phyloP scores from a whole-genome alignment of 2,797 vertebrate genomes.

The Phataginus tetradactyla region DNA sequence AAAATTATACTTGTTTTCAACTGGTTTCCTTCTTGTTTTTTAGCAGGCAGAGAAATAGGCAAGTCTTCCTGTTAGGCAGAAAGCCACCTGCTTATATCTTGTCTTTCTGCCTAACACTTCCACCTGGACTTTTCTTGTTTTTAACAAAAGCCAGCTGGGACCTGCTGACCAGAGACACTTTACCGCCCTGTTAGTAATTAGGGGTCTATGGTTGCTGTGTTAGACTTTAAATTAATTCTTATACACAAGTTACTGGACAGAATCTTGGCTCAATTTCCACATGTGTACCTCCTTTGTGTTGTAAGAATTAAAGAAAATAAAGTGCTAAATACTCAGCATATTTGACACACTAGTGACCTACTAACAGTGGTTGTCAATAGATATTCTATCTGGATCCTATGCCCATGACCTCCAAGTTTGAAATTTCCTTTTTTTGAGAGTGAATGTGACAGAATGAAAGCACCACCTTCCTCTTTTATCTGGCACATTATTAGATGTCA shows the following conservation, averaged over 20 bases:
- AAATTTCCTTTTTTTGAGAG: not conserved
- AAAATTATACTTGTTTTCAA: not conserved
- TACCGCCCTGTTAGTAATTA: not conserved
- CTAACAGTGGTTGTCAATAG: not conserved
- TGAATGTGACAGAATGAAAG: not conserved
- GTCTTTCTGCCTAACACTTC: not conserved
- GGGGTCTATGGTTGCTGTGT: not conserved
- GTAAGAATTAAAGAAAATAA: constrained; percentile 19
- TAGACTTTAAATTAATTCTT: not conserved
- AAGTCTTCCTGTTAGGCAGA: not conserved
- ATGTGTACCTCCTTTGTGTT: not conserved
- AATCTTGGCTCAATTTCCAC: not conserved
- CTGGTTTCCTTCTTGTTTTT: not conserved
- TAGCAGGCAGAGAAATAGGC: not conserved
- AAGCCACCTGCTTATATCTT: too few relatives aligned
- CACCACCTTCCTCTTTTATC: not conserved
- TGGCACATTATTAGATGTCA: not conserved
- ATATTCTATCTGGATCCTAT: not conserved
- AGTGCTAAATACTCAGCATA: not conserved
- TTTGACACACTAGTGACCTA: not conserved
- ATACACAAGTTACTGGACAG: not conserved
- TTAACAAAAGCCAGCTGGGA: not conserved
- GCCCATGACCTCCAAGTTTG: not conserved
- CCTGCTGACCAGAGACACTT: not conserved
- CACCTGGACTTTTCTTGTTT: not conserved